Evolutionary conservation across 2,888 invertebrate species (phyloP), one percentile per base, ranked within the genome.

Genomic region (Ornithoptera alexandrae): DNA sequence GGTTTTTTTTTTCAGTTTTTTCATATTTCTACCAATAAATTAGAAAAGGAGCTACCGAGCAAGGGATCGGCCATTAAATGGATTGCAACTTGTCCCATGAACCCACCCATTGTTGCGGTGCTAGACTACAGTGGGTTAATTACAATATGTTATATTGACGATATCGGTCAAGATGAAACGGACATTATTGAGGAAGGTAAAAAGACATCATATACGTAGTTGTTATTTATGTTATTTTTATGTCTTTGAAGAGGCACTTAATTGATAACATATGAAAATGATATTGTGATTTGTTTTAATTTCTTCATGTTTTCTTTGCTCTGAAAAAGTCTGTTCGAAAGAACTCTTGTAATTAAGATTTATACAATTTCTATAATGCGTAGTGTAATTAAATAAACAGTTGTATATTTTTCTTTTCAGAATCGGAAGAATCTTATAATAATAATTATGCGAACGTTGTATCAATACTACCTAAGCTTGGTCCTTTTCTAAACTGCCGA

Each of bases 81-180:
- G 84, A 78, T 94, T 6, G 93, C 94, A 2, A 86, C 94, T 6
- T 91, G 93, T 69, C 91, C 93, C 1, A 78, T 77, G 2, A 86
- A 91, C 71, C 93, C 93, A 6, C 88, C 90, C 0, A 87, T 91
- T 36, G 94, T 96, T 67, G 89, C 95, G 18, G 94, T 95, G 0
- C 83, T 95, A 15, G 93, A 93, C 8, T 85, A 86, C 42, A 93
- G 93, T 75, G 94, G 95, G 0, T 84, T 85, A 30, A 87, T 95
- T n/a, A 94, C 94, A 72, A 78, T 95, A 42, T 95, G 94, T 94
- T 90, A 89, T 75, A 86, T 94, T 30, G 91, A 93, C 65, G 90
- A 89, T 66, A 72, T 89, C 0, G 82, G 84, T 0, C 77, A 78
- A 10, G 85, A 84, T 2, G 78, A 80, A 1, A 75, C 78, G 1